Evolutionary conservation across 2,888 invertebrate species (phyloP).

Genomic region (Bombyx huttoni): DNA sequence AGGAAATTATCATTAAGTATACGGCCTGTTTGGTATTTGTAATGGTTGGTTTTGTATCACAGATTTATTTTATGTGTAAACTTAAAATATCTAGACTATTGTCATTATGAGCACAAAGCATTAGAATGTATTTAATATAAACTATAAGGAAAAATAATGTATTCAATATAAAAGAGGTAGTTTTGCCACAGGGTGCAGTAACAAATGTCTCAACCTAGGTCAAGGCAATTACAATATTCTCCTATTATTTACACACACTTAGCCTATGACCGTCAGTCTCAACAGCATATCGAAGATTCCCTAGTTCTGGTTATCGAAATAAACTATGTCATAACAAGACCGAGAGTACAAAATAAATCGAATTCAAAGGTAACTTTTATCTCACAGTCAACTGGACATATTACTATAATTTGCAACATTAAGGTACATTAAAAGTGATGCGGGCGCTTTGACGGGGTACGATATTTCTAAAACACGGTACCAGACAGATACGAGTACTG

Average conservation of each 20-base stretch:
- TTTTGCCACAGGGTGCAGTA: slow-evolving; percentile 58
- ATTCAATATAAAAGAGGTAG: slow-evolving; percentile 24
- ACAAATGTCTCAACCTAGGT: slow-evolving; percentile 64
- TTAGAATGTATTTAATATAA: slow-evolving; percentile 20
- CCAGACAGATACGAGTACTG: slow-evolving; percentile 49
- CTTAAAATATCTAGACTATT: slow-evolving; percentile 44
- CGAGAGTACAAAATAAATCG: slow-evolving; percentile 56
- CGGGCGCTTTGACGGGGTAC: slow-evolving; percentile 42
- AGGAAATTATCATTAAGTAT: slow-evolving; percentile 25
- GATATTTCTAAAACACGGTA: slow-evolving; percentile 48
- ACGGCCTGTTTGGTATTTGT: slow-evolving; percentile 33
- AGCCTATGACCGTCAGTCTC: slow-evolving; percentile 71
- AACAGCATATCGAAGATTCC: slow-evolving; percentile 58
- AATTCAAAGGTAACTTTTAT: slow-evolving; percentile 59
- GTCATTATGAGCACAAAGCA: slow-evolving; percentile 27
- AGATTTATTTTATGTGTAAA: slow-evolving; percentile 57
- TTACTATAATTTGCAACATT: slow-evolving; percentile 36
- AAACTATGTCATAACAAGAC: slow-evolving; percentile 50
- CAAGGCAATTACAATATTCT: slow-evolving; percentile 66
- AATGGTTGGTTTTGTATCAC: slow-evolving; percentile 55
- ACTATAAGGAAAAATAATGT: background rate
- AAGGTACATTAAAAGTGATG: slow-evolving; percentile 41
- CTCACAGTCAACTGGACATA: slow-evolving; percentile 59
- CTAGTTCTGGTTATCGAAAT: slow-evolving; percentile 53
- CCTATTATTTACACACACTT: slow-evolving; percentile 70